phyloP scores from a whole-genome alignment of 2,113 vertebrate genomes.

The Rhegmatorhina hoffmannsi region DNA sequence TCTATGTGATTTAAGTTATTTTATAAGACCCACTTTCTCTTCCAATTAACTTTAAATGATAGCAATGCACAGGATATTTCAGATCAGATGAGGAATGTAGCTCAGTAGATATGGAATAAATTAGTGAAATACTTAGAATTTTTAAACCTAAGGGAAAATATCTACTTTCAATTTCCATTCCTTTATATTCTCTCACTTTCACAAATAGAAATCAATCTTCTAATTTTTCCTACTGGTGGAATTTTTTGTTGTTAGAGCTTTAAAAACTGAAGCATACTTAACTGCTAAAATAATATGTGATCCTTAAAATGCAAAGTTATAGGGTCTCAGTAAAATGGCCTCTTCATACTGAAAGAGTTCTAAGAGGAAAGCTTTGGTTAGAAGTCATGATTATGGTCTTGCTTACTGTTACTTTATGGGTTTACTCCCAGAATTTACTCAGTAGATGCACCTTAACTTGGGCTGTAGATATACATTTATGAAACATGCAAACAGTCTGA shows the following conservation, averaged over 20 bases:
- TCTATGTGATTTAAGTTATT: not conserved
- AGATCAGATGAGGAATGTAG: not conserved
- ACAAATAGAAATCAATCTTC: not conserved
- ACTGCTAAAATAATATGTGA: not conserved
- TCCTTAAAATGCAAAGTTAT: not conserved
- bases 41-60: not conserved
- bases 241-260: not conserved
- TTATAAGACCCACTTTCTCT: not conserved
- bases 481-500: not conserved
- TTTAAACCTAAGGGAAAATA: not conserved
- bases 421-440: not conserved
- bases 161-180: not conserved
- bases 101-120: not conserved
- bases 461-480: not conserved
- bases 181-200: not conserved
- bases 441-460: not conserved
- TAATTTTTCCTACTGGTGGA: not conserved
- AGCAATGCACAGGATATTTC: not conserved
- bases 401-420: not conserved
- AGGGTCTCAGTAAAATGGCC: not conserved
- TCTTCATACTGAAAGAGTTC: not conserved
- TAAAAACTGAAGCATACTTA: not conserved
- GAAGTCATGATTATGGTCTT: not conserved
- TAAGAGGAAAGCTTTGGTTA: not conserved
- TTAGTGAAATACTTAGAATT: not conserved